Percentiles rank a stretch among this genome's conserved stretches.
Conservation (phyloP, 1,140 invertebrate genomes). For the Thaumetopoea pityocampa region DNA sequence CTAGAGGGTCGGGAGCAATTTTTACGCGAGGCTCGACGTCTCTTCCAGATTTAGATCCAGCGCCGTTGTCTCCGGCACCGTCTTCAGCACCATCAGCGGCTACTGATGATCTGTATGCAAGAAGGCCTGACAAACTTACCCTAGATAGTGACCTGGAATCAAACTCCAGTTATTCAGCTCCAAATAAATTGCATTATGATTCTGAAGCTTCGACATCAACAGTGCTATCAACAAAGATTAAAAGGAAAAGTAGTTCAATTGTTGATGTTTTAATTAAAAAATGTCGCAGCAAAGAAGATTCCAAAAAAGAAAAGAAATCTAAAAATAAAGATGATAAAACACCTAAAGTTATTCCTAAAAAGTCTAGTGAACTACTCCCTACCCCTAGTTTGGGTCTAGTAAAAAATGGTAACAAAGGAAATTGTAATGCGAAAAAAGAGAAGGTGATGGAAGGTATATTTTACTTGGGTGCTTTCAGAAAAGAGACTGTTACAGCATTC, state of each 20-base stretch:
- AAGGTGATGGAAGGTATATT: conserved; percentile 74
- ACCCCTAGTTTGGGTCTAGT: conserved; percentile 76
- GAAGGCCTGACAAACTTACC: conserved; percentile 63
- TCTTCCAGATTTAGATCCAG: conserved; percentile 84
- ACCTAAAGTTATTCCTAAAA: conserved; percentile 75
- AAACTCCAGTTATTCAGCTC: conserved; percentile 78
- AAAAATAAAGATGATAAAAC: conserved; percentile 73
- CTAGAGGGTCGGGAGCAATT: conserved; percentile 36
- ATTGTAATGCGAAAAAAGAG: conserved; percentile 71
- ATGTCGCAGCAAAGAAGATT: conserved; percentile 77
- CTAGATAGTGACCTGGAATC: conserved; percentile 82
- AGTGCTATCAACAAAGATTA: conserved; percentile 73
- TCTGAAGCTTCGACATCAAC: conserved; percentile 81
- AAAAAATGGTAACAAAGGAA: conserved; percentile 71
- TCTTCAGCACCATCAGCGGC: conserved; percentile 73
- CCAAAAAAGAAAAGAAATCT: conserved; percentile 76
- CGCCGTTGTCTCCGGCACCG: conserved; percentile 79
- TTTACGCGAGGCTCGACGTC: conserved; percentile 79
- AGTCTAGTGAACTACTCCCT: conserved; percentile 78
- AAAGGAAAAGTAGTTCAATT: conserved; percentile 78
- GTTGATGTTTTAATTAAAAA: conserved; percentile 80
- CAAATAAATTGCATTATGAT: conserved; percentile 79
- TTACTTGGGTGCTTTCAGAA: conserved; percentile 82
- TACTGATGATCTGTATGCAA: conserved; percentile 61
- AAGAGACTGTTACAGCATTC: conserved; percentile 82